Evolutionary conservation across 2,797 vertebrate species (phyloP).

Genomic region (Sorex maritimensis): DNA sequence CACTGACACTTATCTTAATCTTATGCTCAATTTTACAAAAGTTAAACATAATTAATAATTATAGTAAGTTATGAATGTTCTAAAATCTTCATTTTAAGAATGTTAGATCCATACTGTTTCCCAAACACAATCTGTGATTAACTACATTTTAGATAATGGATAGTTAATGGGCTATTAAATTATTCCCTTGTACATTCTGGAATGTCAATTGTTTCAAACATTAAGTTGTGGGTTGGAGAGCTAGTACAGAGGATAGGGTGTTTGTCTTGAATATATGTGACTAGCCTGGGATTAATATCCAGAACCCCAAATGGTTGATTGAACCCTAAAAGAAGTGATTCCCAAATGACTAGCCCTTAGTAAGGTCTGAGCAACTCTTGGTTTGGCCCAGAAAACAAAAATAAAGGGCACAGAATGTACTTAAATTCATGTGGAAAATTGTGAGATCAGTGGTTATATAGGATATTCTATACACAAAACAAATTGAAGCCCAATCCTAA

Average conservation of each 20-base stretch:
- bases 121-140: slow-evolving; percentile 13
- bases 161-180: background rate
- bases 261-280: too few species aligned
- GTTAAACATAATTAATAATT: too few species aligned
- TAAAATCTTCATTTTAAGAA: slow-evolving; percentile 23
- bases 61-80: background rate
- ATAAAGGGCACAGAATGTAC: too few species aligned
- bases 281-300: too few species aligned
- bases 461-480: background rate
- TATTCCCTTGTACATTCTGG: background rate
- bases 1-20: too few species aligned
- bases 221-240: background rate
- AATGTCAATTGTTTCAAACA: background rate
- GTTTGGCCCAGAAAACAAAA: too few species aligned
- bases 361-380: too few species aligned
- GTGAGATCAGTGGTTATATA: background rate
- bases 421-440: background rate
- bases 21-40: too few species aligned
- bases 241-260: too few species aligned
- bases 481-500: slow-evolving; percentile 1
- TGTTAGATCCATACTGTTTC: background rate
- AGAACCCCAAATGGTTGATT: too few species aligned
- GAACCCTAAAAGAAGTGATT: too few species aligned
- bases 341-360: too few species aligned
- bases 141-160: slow-evolving; percentile 25